Evolutionary conservation across 1,140 invertebrate species (phyloP), one percentile per base, ranked within the genome.

Genomic region (Heliconius hewitsoni): DNA sequence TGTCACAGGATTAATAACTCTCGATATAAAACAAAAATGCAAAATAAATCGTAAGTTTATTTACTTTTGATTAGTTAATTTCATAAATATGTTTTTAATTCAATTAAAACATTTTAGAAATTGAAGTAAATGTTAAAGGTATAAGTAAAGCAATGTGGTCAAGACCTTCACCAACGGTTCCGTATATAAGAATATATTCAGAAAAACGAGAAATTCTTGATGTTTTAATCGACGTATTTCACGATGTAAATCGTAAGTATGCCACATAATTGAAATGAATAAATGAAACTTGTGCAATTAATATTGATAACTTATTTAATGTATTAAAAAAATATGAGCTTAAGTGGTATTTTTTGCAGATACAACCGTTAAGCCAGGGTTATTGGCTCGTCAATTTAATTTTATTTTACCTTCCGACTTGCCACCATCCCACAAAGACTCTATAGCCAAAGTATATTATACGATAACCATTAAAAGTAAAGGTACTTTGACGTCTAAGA

Each of bases 141-240:
- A 84, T 80, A 73, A 85, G 86, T 71, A 88, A 90, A 83, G 91
- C 91, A 3, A 83, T 78, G 50, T 94, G 93, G 93, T 85, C 90
- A 1, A 87, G 91, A 80, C 73, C 88, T 16, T 81, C 80, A 37
- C 86, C 93, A 1, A 91, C 87, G 9, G 74, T 91, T 16, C 93
- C 93, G 37, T 91, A 90, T 82, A 89, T 93, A 75, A 91, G 88
- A 84, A 83, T 91, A 39, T 94, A 93, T 80, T 90, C 91, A 0
- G 87, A 91, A 81, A 91, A 89, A 75, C 81, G 81, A 66, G 87
- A 88, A 77, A 73, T 93, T 60, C 78, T 93, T 16, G 78, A 84
- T 39, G 83, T 89, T 23, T 79, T 78, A 23, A 87, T 91, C 74
- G 84, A 92, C 75, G 82, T 91, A 39, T 91, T 93, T 82, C 75